Base-by-base conservation (phyloP, 2,113 vertebrate genomes). In the Montifringilla adamsi region DNA sequence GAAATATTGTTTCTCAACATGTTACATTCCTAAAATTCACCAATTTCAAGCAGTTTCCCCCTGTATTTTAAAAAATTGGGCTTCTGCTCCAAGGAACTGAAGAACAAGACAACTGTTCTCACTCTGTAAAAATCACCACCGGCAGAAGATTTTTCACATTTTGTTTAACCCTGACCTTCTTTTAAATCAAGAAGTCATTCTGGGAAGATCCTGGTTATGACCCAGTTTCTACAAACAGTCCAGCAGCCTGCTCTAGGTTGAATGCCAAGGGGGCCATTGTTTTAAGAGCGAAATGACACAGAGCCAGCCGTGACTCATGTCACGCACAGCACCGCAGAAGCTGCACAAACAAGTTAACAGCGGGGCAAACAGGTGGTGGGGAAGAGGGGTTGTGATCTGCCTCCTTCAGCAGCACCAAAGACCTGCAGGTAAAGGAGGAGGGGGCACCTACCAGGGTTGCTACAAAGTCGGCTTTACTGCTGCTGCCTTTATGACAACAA, bases 401-500 rank as follows among this genome's bases (percentile, higher is more conserved):
- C 68, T 95, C 73, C 81, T 81, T 52, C 82, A 79, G 67, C 78
- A 91, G 60, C 50, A 67, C 67, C 85, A 74, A 90, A 96, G 79
- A 86, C 90, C 83, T 70, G 56, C 68, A 91, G 93, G 89, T 90
- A 80, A 91, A 90, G 62, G 66, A 95, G 84, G 86, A 83, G 75
- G 94, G 81, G 91, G 63, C 67, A 94, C 77, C 93, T 92, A 89
- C 49, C 50, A 91, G 74, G 90, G 80, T 87, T 97, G 96, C 96
- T 92, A 95, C 96, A 97, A 95, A 98, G 95, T 97, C 59, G 0
- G 87, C 96, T 97, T 97, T 97, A 94, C 96, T 97, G 96, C 96
- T 93, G 85, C 94, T 94, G 97, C 94, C 95, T 98, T 97, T 98
- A 98, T 97, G 97, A 97, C 97, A 97, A 98, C 97, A 97, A 91